Percentiles rank a stretch among this genome's conserved stretches.
phyloP scores from a whole-genome alignment of 2,888 invertebrate genomes.

The Xestia xanthographa region DNA sequence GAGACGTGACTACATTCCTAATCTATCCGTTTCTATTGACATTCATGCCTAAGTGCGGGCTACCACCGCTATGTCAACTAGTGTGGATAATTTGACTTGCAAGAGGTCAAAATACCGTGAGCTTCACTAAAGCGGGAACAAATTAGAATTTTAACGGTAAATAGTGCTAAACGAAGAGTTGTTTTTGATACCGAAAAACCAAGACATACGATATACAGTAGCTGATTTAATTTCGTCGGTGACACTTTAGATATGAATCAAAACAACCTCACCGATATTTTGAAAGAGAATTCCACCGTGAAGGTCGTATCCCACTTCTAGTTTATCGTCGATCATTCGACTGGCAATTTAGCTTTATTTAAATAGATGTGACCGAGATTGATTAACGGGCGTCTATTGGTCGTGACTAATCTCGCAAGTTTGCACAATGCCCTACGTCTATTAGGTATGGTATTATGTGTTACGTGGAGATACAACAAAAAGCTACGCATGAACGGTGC shows the following conservation, averaged over 20 bases:
- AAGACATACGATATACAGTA: neutral
- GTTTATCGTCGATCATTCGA: conserved; percentile 57
- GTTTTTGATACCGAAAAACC: conserved; percentile 9
- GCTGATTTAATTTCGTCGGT: conserved; percentile 5
- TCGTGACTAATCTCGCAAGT: conserved; percentile 63
- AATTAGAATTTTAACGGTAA: conserved; percentile 51
- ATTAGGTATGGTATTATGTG: conserved; percentile 54
- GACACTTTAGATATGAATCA: conserved; percentile 16
- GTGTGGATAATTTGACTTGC: conserved; percentile 50
- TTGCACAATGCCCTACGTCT: conserved; percentile 59
- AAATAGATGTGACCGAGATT: conserved; percentile 64
- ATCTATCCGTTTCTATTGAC: conserved; percentile 23
- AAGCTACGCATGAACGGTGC: conserved; percentile 64
- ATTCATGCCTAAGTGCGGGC: conserved; percentile 39
- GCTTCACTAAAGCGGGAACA: conserved; percentile 30
- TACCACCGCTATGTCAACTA: conserved; percentile 49
- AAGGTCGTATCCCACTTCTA: conserved; percentile 53
- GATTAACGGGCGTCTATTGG: conserved; percentile 46
- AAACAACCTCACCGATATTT: conserved; percentile 39
- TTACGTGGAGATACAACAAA: conserved; percentile 59
- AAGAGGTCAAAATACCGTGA: conserved; percentile 47
- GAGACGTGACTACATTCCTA: conserved; percentile 43
- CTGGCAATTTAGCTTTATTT: conserved; percentile 59
- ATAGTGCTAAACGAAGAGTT: conserved; percentile 2
- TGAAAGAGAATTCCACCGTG: conserved; percentile 43